Evolutionary conservation across 1,140 invertebrate genomes (phyloP), one percentile per base, ranked within the genome.

Genomic region (Harpegnathos saltator): DNA sequence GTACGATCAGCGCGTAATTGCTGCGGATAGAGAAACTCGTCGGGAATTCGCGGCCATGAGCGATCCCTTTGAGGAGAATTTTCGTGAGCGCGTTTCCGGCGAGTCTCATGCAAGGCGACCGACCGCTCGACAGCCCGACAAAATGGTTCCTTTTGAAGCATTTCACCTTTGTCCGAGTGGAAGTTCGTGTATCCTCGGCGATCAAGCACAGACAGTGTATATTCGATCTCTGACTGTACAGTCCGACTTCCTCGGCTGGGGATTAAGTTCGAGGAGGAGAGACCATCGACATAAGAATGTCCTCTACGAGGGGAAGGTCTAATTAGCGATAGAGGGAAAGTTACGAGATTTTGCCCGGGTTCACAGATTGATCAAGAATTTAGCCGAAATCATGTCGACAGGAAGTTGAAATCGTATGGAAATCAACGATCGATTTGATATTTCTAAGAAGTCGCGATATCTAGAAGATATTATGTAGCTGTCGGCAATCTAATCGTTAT

Each of bases 71-170:
- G 85, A 80, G 15, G 22, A 50, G 62, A 73, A 84, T 78, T 84
- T 80, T 61, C 59, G 83, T 33, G 72, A 83, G 54, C 65, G 63
- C 71, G 33, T 63, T 72, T 72, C 56, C 48, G 12, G 54, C 56
- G n/a, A 24, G 24, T n/a, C 22, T 14, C 19, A 68, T 29, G 52
- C 29, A 50, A 61, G 58, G 66, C 61, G 66, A 80, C 48, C 72
- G 48, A 48, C 52, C 59, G 54, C 44, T 29, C 29, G 58, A 83
- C 48, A 52, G 29, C n/a, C 22, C 74, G 68, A 80, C 74, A 80
- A 86, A 84, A 86, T 63, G 61, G 22, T 33, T 68, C 68, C 85
- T 86, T 86, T 86, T 80, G 85, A 80, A 44, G 66, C 74, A 26
- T 85, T 80, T 84, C 54, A 84, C 68, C 68, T 86, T 86, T 84